Conservation (phyloP, 2,113 vertebrate genomes). For the Diglossa brunneiventris region DNA sequence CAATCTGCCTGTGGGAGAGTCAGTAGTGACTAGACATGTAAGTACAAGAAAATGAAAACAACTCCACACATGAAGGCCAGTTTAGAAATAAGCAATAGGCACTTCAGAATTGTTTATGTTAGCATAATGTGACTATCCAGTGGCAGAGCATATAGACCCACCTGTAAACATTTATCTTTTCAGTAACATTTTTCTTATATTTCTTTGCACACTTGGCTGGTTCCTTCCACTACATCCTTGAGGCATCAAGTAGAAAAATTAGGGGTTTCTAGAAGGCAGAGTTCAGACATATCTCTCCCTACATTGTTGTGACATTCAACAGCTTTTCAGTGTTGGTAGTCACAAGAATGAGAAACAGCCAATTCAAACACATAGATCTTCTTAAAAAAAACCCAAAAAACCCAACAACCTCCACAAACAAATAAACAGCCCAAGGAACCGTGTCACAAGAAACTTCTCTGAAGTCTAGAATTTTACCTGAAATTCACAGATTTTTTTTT, state of each 20-base stretch:
- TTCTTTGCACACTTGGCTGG: neutral
- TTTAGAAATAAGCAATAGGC: neutral
- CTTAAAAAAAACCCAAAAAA: neutral
- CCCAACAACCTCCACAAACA: neutral
- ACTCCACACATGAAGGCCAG: fast-evolving
- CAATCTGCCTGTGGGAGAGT: constrained; percentile 23
- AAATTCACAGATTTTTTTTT: neutral
- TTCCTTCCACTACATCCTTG: neutral
- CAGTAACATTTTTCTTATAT: neutral
- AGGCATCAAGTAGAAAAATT: neutral
- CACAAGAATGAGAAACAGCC: neutral
- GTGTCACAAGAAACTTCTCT: neutral
- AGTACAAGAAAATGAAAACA: neutral
- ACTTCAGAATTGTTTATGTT: neutral
- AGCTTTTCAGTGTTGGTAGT: neutral
- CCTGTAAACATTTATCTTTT: neutral
- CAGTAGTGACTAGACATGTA: neutral
- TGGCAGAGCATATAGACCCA: neutral
- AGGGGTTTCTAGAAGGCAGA: neutral
- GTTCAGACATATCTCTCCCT: neutral
- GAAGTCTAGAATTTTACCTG: neutral
- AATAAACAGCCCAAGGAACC: neutral
- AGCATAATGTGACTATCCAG: neutral
- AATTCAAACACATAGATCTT: neutral
- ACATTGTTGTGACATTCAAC: neutral